phyloP scores from a whole-genome alignment of 1,140 invertebrate species.

The Daktulosphaira vitifoliae region DNA sequence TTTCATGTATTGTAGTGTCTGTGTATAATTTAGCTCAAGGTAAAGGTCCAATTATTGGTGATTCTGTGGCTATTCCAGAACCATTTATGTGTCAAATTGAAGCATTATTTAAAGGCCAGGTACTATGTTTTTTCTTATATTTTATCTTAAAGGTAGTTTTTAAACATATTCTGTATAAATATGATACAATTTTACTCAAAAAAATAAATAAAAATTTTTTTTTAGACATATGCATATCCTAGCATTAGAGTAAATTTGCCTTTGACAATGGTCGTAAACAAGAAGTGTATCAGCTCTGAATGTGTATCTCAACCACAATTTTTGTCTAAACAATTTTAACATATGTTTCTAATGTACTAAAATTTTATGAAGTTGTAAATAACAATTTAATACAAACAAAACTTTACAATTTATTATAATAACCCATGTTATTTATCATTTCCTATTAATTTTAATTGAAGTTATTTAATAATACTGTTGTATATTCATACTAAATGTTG shows the following conservation, averaged over 20 bases:
- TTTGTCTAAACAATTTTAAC: conserved; percentile 8
- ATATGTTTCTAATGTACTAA: neutral
- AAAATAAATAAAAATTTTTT: too few relatives aligned
- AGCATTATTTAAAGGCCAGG: conserved; percentile 53
- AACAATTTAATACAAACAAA: too few relatives aligned
- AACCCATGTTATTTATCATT: too few relatives aligned
- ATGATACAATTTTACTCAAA: too few relatives aligned
- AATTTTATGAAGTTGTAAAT: too few relatives aligned
- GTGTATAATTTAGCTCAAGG: conserved; percentile 76
- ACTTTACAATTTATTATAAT: too few relatives aligned
- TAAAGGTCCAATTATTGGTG: conserved; percentile 72
- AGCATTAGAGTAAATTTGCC: conserved; percentile 68
- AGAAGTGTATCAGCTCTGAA: conserved; percentile 44
- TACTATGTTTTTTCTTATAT: conserved; percentile 42
- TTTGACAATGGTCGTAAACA: conserved; percentile 63
- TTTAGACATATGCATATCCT: conserved; percentile 61
- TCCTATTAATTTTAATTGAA: too few relatives aligned
- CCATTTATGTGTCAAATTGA: conserved; percentile 57
- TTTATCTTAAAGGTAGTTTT: too few relatives aligned
- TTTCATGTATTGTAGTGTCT: conserved; percentile 61
- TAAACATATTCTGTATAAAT: too few relatives aligned
- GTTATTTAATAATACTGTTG: too few relatives aligned
- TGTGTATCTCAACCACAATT: conserved; percentile 22
- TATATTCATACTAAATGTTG: too few relatives aligned
- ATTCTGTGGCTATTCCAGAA: conserved; percentile 71